Percentiles rank a stretch among this genome's conserved stretches.
These are phyloP conservation scores for Zaprionus obscuricornis DNA, from an alignment of 2,888 invertebrate genomes.

Conservation along the genomic window DNA sequence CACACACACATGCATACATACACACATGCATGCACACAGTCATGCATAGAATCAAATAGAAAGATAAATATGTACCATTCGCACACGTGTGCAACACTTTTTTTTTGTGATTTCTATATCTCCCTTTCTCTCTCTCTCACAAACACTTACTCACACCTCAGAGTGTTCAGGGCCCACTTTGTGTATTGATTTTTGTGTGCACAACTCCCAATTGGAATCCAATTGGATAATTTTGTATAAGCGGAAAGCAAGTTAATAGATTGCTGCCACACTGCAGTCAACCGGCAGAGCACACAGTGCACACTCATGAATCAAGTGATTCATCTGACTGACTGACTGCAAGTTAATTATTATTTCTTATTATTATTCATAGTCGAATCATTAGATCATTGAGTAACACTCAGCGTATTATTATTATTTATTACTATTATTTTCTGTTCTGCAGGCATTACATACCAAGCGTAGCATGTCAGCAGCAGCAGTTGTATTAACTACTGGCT, in stretches of 20 bases:
- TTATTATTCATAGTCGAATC: slow-evolving; percentile 17
- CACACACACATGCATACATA: background rate
- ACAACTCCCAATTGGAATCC: slow-evolving; percentile 11
- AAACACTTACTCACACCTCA: too few relatives aligned
- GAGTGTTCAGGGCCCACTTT: slow-evolving; percentile 14
- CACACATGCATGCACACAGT: background rate
- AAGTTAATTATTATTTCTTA: too few relatives aligned
- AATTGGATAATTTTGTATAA: slow-evolving; percentile 14
- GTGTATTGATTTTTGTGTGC: slow-evolving; percentile 27
- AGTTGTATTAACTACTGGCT: slow-evolving; percentile 51
- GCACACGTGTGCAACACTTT: slow-evolving; percentile 11
- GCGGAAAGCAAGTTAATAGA: slow-evolving; percentile 5
- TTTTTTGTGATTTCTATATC: background rate
- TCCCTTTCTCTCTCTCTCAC: slow-evolving; percentile 5
- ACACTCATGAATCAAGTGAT: too few relatives aligned
- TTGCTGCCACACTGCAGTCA: too few relatives aligned
- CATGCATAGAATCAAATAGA: background rate
- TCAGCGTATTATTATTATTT: too few relatives aligned
- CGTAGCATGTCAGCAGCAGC: slow-evolving; percentile 54
- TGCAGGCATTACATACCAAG: slow-evolving; percentile 38
- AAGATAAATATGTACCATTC: slow-evolving; percentile 1
- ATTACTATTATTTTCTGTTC: background rate
- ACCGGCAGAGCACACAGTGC: too few relatives aligned
- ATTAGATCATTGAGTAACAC: slow-evolving; percentile 50
- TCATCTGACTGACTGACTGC: too few relatives aligned